Evolutionary conservation across 1,140 invertebrate species (phyloP), one percentile per base, ranked within the genome.

Genomic region (Caerostris extrusa): DNA sequence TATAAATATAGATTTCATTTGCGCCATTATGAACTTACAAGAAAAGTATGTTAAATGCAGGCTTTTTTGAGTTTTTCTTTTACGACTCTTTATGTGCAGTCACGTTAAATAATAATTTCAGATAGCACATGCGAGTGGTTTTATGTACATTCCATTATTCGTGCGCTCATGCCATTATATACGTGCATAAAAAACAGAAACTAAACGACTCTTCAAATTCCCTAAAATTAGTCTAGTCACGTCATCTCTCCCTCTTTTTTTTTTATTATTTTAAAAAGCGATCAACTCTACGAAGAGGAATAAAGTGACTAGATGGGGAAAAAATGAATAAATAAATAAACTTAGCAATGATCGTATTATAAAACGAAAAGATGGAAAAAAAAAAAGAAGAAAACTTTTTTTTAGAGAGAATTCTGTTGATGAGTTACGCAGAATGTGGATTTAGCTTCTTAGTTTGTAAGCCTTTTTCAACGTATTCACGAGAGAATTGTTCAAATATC

Each of bases 221-320:
- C 64, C 64, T 67, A 67, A 67, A 67, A 67, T 67, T 67, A 67
- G 64, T 67, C 64, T 67, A 67, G 64, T 67, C 64, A 67, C 64
- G 64, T 67, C 12, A 67, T n/a, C n/a, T 67, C 34, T 34, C 34
- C 34, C 34, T 34, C 34, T 34, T 34, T 34, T 34, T n/a, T 34
- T 34, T 34, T 34, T 34, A 34, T 34, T 34, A 34, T 34, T 34
- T 34, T 34, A 34, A 34, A 34, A 34, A 34, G 34, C 34, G 34
- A 34, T 10, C 64, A 67, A 14, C n/a, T 67, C 64, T 12, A 67
- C 12, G 64, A 67, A 5, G 12, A 67, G n/a, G n/a, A 67, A 67
- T 10, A 64, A 67, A 67, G n/a, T 14, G 64, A 3, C 64, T 67
- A 14, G 64, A 67, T n/a, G n/a, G 12, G n/a, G n/a, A 67, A 67